Base-by-base conservation (phyloP, 2,888 invertebrate genomes). In the Thyatira batis region DNA sequence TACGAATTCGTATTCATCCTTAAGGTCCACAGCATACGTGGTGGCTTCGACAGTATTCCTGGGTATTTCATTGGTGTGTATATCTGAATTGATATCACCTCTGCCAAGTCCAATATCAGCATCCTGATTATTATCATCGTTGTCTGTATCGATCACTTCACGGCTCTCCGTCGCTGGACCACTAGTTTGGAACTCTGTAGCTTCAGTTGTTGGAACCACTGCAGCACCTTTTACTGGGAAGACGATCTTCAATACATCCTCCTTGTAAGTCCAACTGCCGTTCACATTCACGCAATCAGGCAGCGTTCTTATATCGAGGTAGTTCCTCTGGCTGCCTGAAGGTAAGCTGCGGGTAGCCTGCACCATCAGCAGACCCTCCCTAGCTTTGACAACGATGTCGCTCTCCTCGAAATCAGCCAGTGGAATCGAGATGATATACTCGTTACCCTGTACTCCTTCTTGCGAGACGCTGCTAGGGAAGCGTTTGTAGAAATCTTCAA, bases 331-430 rank as follows among this genome's bases (percentile, higher is more conserved):
- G 0, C 60, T 58, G 0, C 63, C 73, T 1, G 50, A 70, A 0
- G 60, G 50, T 1, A 30, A 54, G 21, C 73, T 76, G 52, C 80
- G 82, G 0, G 69, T 61, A 1, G 90, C 91, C 60, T 89, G 87
- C 25, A 89, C 71, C 86, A 89, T 85, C 39, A 89, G 54, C 21
- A 84, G 49, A 0, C 87, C 85, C 20, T 77, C 76, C 4, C 78
- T 80, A 0, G 87, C 89, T 52, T 90, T 90, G 8, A 91, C 89
- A 0, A 77, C 67, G 9, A 91, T 83, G 6, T 91, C 89, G 21
- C 82, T 82, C 49, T 87, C 86, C 0, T 84, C 74, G 53, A 77
- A 90, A 0, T 81, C 86, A 5, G 58, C 27, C 0, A 91, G 56
- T 0, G 76, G 61, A 3, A 91, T 78, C 0, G 69, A 78, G 1